Evolutionary conservation across 1,140 invertebrate species (phyloP), one percentile per base, ranked within the genome.

Genomic region (Cylas formicarius): DNA sequence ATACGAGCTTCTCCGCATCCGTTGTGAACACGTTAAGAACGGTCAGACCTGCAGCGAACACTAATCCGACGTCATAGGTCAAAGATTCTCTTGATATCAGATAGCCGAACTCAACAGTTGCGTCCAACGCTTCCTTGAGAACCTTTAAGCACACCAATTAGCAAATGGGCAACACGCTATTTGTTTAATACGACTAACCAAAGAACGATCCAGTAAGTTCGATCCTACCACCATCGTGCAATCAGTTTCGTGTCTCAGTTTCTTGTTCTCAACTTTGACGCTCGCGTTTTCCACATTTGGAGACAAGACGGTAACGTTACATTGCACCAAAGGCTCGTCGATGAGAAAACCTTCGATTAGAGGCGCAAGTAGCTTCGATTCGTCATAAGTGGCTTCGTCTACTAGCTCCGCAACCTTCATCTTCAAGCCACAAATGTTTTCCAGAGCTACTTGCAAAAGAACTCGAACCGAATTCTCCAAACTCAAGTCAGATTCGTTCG

Each of bases 371-470:
- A 3, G 75, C 66, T 42, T 0, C 73, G 64, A 48, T 4, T 45
- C 48, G 34, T 67, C 52, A 22, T 63, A 53, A 31, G 72, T 67
- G 14, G 74, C 70, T 50, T 73, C 68, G 35, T 78, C 71, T 1
- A 74, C 46, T 2, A 75, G 50, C 64, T 93, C 89, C 3, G 89
- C 67, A 2, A 80, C 73, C 52, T 83, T 86, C 0, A 93, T 68
- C 65, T 82, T 84, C 16, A 75, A 71, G 0, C 66, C 68, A 17
- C 72, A 61, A 19, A 75, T 62, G 63, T 92, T 93, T 61, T 96
- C 92, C 0, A 92, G 59, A 0, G 81, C 75, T 1, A 91, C 60
- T 55, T 96, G 84, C 3, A 80, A 66, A 26, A 77, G 65, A 0
- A 78, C 44, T 20, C 78, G 65, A 2, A 82, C 57, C 3, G 74